Evolutionary conservation across 2,888 invertebrate genomes (phyloP).

Genomic region (Anoplius nigerrimus): DNA sequence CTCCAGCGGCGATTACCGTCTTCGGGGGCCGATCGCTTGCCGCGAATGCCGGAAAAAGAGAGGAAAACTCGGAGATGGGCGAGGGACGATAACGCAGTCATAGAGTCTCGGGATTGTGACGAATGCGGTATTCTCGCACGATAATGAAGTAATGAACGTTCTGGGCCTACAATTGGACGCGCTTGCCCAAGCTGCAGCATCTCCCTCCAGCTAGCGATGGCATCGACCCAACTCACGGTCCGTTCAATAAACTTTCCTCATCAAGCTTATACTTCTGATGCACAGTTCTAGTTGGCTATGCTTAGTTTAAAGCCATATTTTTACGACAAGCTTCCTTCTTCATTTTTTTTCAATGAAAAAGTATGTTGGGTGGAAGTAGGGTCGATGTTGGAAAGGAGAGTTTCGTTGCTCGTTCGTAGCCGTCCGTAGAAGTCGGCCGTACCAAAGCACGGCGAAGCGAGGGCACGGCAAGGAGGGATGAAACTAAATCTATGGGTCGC

Average conservation of each 20-base stretch:
- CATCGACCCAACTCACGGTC: not conserved
- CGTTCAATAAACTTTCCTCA: not conserved
- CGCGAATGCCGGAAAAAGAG: no score
- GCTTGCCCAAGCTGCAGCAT: slow-evolving; percentile 38
- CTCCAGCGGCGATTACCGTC: not conserved
- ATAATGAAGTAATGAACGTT: slow-evolving; percentile 69
- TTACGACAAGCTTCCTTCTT: no score
- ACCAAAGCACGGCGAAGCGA: slow-evolving; percentile 25
- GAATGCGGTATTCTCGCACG: slow-evolving; percentile 60
- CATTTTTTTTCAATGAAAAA: not conserved
- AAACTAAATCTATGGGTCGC: slow-evolving; percentile 67
- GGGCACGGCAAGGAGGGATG: slow-evolving; percentile 40
- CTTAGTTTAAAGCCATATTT: no score
- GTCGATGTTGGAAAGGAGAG: not conserved
- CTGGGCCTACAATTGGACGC: slow-evolving; percentile 61
- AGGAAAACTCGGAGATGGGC: not conserved
- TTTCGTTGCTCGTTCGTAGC: slow-evolving; percentile 7
- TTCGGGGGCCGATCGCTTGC: no score
- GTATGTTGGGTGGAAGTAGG: not conserved
- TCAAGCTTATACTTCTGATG: no score
- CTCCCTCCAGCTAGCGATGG: slow-evolving; percentile 16
- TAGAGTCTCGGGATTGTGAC: slow-evolving; percentile 27
- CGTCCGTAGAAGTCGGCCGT: not conserved
- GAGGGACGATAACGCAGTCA: not conserved
- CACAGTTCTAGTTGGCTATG: no score